Evolutionary conservation across 2,888 invertebrate species (phyloP).

Genomic region (Pyrocoelia pectoralis): DNA sequence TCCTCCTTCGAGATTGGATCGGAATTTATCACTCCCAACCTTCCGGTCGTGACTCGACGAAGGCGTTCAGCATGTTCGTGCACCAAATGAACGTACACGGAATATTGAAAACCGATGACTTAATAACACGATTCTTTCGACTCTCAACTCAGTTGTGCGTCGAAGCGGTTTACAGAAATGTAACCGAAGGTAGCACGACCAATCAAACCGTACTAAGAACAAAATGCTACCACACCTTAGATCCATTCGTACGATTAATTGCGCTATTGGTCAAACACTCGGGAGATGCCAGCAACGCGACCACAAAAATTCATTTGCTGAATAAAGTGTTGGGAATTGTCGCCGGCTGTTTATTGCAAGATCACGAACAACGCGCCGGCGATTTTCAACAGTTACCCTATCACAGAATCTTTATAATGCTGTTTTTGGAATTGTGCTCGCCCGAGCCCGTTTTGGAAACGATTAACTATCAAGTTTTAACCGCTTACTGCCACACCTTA

Average conservation of each 20-base stretch:
- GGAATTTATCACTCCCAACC: constrained; percentile 84
- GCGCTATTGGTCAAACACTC: constrained; percentile 94
- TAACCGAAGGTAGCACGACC: constrained; percentile 31
- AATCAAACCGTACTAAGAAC: constrained; percentile 69
- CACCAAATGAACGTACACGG: constrained; percentile 97
- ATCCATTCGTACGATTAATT: constrained; percentile 93
- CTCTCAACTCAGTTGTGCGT: constrained; percentile 97
- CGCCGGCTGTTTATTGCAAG: constrained; percentile 93
- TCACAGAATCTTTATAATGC: constrained; percentile 94
- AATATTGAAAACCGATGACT: constrained; percentile 95
- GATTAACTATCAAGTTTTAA: constrained; percentile 93
- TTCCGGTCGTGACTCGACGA: constrained; percentile 83
- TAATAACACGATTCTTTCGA: constrained; percentile 96
- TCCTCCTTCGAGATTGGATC: constrained; percentile 94
- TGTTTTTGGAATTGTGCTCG: constrained; percentile 95
- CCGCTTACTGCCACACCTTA: constrained; percentile 95
- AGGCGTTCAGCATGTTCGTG: constrained; percentile 93
- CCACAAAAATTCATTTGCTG: constrained; percentile 95
- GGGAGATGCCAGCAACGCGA: constrained; percentile 87
- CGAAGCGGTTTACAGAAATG: constrained; percentile 84
- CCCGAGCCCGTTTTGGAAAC: constrained; percentile 94
- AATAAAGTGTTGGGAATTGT: constrained; percentile 97
- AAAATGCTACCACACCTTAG: constrained; percentile 94
- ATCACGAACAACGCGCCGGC: constrained; percentile 89
- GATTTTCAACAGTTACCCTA: constrained; percentile 98